Evolutionary conservation across 2,888 invertebrate species (phyloP).

Genomic region (Tupiocoris notatus): DNA sequence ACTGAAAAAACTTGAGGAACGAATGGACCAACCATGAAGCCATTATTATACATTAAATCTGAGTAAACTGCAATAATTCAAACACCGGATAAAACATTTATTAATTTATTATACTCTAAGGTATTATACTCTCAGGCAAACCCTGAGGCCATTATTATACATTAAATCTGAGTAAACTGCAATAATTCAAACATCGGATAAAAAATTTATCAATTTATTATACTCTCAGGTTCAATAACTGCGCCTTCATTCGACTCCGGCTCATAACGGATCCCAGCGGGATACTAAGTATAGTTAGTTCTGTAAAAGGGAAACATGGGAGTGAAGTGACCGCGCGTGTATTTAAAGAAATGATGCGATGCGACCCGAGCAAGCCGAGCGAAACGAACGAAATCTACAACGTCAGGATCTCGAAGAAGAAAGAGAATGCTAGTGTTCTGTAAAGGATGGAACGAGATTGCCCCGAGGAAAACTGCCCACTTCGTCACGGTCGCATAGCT

Average conservation of each 20-base stretch:
- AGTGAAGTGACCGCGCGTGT: background rate
- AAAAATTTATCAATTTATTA: too few species aligned
- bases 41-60: too few species aligned
- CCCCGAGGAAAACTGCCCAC: background rate
- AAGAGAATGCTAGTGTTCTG: background rate
- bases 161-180: too few species aligned
- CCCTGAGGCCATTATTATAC: too few species aligned
- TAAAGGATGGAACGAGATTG: background rate
- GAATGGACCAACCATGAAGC: too few species aligned
- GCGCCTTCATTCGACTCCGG: background rate
- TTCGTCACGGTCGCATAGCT: background rate
- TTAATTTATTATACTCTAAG: too few species aligned
- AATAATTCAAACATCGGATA: too few species aligned
- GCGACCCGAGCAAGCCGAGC: background rate
- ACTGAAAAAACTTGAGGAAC: too few species aligned
- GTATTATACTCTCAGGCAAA: too few species aligned
- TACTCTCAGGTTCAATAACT: background rate
- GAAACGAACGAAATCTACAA: background rate
- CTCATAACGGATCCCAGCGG: background rate
- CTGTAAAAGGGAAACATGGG: background rate
- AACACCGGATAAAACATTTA: too few species aligned
- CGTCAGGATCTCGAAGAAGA: background rate
- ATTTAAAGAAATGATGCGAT: conserved; percentile 33
- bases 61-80: too few species aligned
- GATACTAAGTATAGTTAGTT: background rate